phyloP scores from a whole-genome alignment of 2,888 invertebrate species.

The Coenonympha arcania region DNA sequence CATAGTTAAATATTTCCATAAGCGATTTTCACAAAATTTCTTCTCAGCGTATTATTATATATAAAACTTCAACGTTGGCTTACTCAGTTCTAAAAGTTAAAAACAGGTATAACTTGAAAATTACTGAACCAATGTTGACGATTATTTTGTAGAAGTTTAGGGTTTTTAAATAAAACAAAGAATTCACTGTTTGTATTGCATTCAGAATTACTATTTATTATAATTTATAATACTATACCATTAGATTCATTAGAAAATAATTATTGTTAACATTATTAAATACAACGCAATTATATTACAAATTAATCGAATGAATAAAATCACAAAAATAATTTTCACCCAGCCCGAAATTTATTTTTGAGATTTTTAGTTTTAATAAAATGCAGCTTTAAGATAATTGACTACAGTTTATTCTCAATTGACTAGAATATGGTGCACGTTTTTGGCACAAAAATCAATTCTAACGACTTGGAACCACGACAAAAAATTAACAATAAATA shows the following conservation, averaged over 20 bases:
- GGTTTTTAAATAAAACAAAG: conserved; percentile 15
- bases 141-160: too few species aligned
- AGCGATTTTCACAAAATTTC: too few species aligned
- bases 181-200: conserved; percentile 6
- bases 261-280: background rate
- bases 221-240: conserved; percentile 13
- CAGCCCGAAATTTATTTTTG: conserved; percentile 56
- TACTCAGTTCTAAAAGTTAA: too few species aligned
- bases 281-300: conserved; percentile 4
- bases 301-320: conserved; percentile 7
- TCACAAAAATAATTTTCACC: conserved; percentile 47
- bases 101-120: too few species aligned
- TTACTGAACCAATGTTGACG: too few species aligned
- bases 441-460: background rate
- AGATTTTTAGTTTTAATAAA: conserved; percentile 28
- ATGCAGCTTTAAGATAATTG: conserved; percentile 32
- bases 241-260: background rate
- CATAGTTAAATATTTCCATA: too few species aligned
- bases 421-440: conserved; percentile 24
- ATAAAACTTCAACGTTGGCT: too few species aligned
- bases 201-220: conserved; percentile 19
- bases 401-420: conserved; percentile 34
- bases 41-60: too few species aligned
- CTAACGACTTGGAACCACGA: too few species aligned
- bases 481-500: too few species aligned